A percentile compares a stretch with the other conserved stretches of the same genome.
phyloP scores from a whole-genome alignment of 2,113 vertebrate genomes.

The Hydropotes inermis region DNA sequence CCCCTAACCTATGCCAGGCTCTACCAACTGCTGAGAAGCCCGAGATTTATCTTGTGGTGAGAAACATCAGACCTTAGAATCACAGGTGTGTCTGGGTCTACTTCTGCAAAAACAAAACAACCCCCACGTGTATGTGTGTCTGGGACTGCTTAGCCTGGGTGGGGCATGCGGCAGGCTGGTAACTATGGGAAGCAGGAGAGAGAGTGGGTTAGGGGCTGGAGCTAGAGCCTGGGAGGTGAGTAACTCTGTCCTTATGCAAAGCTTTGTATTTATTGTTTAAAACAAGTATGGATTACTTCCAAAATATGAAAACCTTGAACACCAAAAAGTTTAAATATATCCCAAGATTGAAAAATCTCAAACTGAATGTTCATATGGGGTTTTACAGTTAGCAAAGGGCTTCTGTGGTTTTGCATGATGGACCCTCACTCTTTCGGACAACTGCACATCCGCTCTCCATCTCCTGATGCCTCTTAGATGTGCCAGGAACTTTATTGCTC shows the following conservation, averaged over 20 bases:
- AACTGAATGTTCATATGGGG: rapidly evolving
- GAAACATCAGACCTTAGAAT: neutral
- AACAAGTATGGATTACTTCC: neutral
- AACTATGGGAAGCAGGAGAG: rapidly evolving
- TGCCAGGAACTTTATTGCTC: neutral
- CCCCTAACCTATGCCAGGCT: neutral
- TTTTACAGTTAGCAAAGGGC: no score
- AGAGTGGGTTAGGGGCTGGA: neutral
- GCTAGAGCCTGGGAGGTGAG: neutral
- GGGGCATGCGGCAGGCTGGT: neutral
- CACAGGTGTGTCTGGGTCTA: neutral
- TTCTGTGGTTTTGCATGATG: rapidly evolving
- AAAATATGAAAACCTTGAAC: neutral
- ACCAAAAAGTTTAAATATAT: neutral
- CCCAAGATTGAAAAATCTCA: neutral
- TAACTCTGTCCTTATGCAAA: neutral
- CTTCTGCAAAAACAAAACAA: neutral
- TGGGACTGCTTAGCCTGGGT: neutral
- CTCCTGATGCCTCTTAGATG: neutral
- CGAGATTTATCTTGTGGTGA: rapidly evolving
- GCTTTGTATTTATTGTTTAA: neutral
- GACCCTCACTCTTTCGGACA: no score
- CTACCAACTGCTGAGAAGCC: neutral
- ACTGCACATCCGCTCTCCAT: rapidly evolving
- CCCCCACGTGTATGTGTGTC: rapidly evolving